A percentile compares a stretch with the other conserved stretches of the same genome.
Conservation (phyloP, 1,140 invertebrate species). For the Globodera ellingtonae region DNA sequence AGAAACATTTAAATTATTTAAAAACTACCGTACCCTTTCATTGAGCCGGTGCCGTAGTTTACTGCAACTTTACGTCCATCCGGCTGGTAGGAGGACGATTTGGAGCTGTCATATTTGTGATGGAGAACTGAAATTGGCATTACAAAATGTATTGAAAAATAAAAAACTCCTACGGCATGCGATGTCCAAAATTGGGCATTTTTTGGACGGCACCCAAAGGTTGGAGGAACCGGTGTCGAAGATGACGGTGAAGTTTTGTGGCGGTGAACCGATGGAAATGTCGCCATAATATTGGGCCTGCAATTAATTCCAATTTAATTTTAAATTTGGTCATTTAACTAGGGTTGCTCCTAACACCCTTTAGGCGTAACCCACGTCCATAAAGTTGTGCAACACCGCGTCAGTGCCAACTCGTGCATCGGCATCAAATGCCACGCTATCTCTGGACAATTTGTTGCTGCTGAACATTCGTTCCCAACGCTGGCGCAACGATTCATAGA, state of each 20-base stretch:
- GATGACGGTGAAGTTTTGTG: constrained; percentile 84
- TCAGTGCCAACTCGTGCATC: constrained; percentile 54
- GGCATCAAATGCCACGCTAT: constrained; percentile 2
- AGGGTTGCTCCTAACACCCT: too few species aligned
- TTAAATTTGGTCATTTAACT: too few species aligned
- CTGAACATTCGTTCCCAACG: constrained; percentile 27
- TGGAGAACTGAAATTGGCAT: constrained; percentile 75
- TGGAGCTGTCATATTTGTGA: constrained; percentile 87
- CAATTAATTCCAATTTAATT: constrained; percentile 43
- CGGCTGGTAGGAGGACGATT: constrained; percentile 79
- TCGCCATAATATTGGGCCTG: constrained; percentile 95
- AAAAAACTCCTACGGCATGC: constrained; percentile 80
- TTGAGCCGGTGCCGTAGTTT: constrained; percentile 89
- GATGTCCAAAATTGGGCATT: constrained; percentile 86
- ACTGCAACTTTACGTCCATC: constrained; percentile 92
- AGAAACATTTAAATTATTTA: background rate
- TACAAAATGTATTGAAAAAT: constrained; percentile 1
- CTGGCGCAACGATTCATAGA: constrained; percentile 40
- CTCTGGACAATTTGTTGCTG: background rate
- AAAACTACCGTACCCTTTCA: constrained; percentile 78
- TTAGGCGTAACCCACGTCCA: constrained; percentile 71
- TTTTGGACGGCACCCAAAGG: constrained; percentile 69
- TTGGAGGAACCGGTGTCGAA: constrained; percentile 4
- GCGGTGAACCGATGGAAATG: constrained; percentile 87
- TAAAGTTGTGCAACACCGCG: constrained; percentile 87